Base-by-base conservation (phyloP, 2,888 invertebrate species). In the Trimorus sp. region DNA sequence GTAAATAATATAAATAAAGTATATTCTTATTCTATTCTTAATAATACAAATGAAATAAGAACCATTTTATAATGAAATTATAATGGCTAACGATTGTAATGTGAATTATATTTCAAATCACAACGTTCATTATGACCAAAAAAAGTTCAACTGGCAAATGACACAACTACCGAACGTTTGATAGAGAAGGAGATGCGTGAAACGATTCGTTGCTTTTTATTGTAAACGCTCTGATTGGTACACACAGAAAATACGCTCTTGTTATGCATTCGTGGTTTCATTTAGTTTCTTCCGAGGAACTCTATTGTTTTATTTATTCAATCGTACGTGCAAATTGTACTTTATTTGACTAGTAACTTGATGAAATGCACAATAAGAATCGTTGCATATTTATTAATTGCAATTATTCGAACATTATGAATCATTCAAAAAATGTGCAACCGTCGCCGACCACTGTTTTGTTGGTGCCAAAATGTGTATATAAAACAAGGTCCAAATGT, bases 1-100 rank as follows among this genome's bases (percentile, higher is more conserved):
- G n/a, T 40, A 49, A 68, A 65, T 82, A 74, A 73, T 75, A 81
- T 68, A 70, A 65, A 75, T 70, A 70, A 70, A 69, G 63, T 59
- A 62, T 74, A 82, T 77, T 75, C 60, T 75, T 75, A 66, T 38
- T 78, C 58, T 82, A 69, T 78, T 78, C 68, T 70, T 76, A 81
- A 70, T 60, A 76, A 45, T 60, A 76, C 15, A 56, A 76, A 69
- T n/a, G 36, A 62, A 69, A 48, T 68, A 42, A 62, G 36, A 76
- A 62, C 37, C 60, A 45, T 76, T 76, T 80, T 66, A 71, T 76
- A 73, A 71, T 70, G 42, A 70, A 69, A 66, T 63, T 45, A 58
- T 26, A 15, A 63, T 60, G 45, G 26, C 49, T 59, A 69, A 62
- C 45, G 60, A 73, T 54, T 62, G 54, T 56, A 74, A 74, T 58